Evolutionary conservation across 2,797 vertebrate species (phyloP), one percentile per base, ranked within the genome.

Genomic region (Sphaeramia orbicularis): DNA sequence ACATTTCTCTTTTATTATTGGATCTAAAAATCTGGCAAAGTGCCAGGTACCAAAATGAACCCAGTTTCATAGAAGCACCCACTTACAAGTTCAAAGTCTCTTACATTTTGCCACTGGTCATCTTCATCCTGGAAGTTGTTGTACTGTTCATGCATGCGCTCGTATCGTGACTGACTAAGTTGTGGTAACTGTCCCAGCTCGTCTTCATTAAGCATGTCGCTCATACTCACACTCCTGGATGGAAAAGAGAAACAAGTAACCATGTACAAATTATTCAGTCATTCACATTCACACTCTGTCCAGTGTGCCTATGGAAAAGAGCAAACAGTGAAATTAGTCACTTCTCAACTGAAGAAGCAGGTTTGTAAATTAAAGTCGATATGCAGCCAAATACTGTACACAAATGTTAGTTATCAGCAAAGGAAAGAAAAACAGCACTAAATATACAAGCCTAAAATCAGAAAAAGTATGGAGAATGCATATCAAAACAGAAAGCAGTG

Each of bases 81-180:
- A 4, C 49, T 41, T 24, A 9, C 56, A 24, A 4, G 10, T 9
- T 1, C 24, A 1, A 5, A 19, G 32, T 63, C 41, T 92, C 97
- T 97, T 90, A 99, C 98, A 21, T 96, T 94, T 89, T 96, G 97
- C 98, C 98, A 99, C 60, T 95, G 95, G 87, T 97, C 96, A 53
- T 99, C 97, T 0, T 99, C 97, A 68, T 98, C 97, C 48, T 91
- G 90, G 54, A 96, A 92, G 75, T 93, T 94, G 92, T 84, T 95
- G 90, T 96, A 93, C 65, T 97, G 87, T 16, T 95, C 93, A 27
- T 97, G 96, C 87, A 97, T 94, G 68, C 94, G 94, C 81, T 99
- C 97, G 14, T 96, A 92, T 38, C 95, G 96, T 6, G 95, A 96
- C 74, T 95, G 96, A 94, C 95, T 95, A 63, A 97, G 94, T 1